Evolutionary conservation across 2,888 invertebrate species (phyloP), one percentile per base, ranked within the genome.

Genomic region (Melinaea marsaeus): DNA sequence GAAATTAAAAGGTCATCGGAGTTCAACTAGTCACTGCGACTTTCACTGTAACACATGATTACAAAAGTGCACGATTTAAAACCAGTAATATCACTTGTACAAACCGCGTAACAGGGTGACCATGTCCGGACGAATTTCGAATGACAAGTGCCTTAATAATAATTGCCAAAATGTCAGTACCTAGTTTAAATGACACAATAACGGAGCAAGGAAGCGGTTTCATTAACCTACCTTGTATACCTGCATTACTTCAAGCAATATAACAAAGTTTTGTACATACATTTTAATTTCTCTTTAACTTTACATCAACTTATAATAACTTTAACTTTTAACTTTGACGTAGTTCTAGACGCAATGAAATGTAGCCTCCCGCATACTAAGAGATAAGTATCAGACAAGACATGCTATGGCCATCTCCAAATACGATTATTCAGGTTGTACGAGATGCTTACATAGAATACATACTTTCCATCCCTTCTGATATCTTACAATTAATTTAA

Each of bases 1-100:
- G 76, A 79, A 84, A 79, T 79, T 13, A 74, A 59, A 77, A 80
- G 86, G 84, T 86, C 81, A 80, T 64, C 63, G 65, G 72, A 81
- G 85, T 83, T 84, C 81, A 83, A 74, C 75, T 77, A 78, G 61
- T 59, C 47, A 9, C 59, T 66, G 74, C 80, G 74, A 80, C 88
- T 87, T 88, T 87, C 87, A 80, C 86, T 64, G 62, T 67, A 69
- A 67, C 65, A 62, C 58, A 69, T 69, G 61, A 69, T 67, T 62
- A 70, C 64, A 66, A 67, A 69, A 63, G 64, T 65, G 65, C 62
- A 67, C 66, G 65, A 62, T 64, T 69, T 66, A 70, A 62, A 69
- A 71, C 69, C 72, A 71, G 75, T 72, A 73, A 73, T 71, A 71
- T 73, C 64, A 67, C 69, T 67, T 69, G 70, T 76, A 74, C 65